These are phyloP conservation scores for Cremastinae sp. DNA, from an alignment of 2,888 invertebrate genomes.

Conservation along the genomic window DNA sequence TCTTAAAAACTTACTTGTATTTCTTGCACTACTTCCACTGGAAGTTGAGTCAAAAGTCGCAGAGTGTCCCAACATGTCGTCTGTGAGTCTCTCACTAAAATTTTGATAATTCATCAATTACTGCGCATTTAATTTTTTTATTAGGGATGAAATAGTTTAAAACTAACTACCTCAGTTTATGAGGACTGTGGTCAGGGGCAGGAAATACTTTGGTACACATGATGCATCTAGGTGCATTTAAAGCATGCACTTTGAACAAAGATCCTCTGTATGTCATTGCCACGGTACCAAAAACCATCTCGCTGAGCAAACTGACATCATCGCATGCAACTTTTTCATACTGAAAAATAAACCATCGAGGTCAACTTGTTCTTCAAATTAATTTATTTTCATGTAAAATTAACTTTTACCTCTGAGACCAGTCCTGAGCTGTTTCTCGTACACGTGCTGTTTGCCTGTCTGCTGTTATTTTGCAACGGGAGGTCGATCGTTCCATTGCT, in stretches of 20 bases:
- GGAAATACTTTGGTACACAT: constrained; percentile 79
- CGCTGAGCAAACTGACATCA: constrained; percentile 89
- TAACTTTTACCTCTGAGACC: constrained; percentile 54
- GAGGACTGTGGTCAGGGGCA: constrained; percentile 72
- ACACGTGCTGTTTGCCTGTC: constrained; percentile 82
- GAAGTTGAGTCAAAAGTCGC: constrained; percentile 70
- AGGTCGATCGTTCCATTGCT: constrained; percentile 68
- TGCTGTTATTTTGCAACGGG: constrained; percentile 34
- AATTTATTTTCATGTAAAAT: not conserved
- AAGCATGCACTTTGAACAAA: constrained; percentile 88
- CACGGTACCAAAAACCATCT: constrained; percentile 96
- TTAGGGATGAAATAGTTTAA: not conserved
- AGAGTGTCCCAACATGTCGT: constrained; percentile 71
- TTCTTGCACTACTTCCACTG: constrained; percentile 69
- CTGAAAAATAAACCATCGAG: constrained; percentile 76
- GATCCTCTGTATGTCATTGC: constrained; percentile 94
- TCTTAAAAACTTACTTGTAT: constrained; percentile 66
- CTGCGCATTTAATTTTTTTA: constrained; percentile 1
- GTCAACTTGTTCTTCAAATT: not conserved
- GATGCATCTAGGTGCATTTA: constrained; percentile 80
- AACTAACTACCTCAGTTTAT: constrained; percentile 70
- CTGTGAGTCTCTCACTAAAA: constrained; percentile 71
- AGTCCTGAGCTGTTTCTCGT: constrained; percentile 76
- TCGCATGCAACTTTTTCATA: constrained; percentile 79
- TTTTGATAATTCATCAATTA: constrained; percentile 32